Conservation (phyloP, 2,888 invertebrate genomes). For the Epistrophella euchroma region DNA sequence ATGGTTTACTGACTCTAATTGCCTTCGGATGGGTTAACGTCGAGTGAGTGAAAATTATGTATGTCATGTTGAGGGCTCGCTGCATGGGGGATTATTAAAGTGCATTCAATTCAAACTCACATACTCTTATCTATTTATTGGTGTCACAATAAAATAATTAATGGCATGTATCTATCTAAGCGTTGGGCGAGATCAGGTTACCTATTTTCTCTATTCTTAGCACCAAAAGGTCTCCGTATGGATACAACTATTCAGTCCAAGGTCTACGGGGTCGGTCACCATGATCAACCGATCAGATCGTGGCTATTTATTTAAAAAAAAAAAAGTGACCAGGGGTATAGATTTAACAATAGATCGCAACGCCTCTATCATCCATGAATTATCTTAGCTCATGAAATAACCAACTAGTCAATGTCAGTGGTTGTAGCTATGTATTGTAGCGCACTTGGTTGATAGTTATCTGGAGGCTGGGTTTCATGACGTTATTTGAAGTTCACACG, state of each 20-base stretch:
- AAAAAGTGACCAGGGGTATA: slow-evolving; percentile 1
- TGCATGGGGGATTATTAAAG: slow-evolving; percentile 10
- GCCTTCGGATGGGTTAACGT: slow-evolving; percentile 44
- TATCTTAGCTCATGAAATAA: slow-evolving; percentile 22
- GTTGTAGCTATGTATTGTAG: neutral
- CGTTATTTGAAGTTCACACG: slow-evolving; percentile 40
- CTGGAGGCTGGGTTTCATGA: slow-evolving; percentile 27
- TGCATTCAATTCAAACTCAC: neutral
- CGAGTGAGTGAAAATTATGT: slow-evolving; percentile 33
- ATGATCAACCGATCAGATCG: slow-evolving; percentile 32
- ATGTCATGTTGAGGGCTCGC: slow-evolving; percentile 26
- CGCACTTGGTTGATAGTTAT: slow-evolving; percentile 12
- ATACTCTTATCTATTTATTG: neutral
- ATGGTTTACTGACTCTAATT: slow-evolving; percentile 61
- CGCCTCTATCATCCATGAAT: slow-evolving; percentile 26
- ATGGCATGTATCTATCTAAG: neutral
- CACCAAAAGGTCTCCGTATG: neutral
- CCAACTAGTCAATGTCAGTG: slow-evolving; percentile 36
- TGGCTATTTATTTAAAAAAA: slow-evolving; percentile 4
- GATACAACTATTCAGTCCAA: slow-evolving; percentile 35
- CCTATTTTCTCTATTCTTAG: neutral
- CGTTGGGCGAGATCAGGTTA: slow-evolving; percentile 7
- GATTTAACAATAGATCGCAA: slow-evolving; percentile 28
- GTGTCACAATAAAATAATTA: slow-evolving; percentile 35
- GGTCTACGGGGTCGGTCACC: slow-evolving; percentile 15